phyloP scores from a whole-genome alignment of 2,888 invertebrate genomes.

The Phlogophora meticulosa region DNA sequence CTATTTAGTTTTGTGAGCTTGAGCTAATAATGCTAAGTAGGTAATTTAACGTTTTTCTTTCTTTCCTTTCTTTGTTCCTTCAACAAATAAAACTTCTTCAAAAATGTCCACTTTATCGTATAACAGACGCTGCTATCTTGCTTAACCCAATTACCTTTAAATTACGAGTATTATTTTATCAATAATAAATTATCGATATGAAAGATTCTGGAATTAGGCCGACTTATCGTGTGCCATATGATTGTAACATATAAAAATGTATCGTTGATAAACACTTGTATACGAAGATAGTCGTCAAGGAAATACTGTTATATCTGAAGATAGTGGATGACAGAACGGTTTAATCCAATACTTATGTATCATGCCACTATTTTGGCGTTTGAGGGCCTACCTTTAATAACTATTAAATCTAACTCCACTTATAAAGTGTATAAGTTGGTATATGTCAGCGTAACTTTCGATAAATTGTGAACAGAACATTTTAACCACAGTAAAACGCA shows the following conservation, averaged over 20 bases:
- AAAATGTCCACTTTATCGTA: conserved; percentile 48
- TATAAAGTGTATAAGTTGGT: too few relatives aligned
- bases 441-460: too few relatives aligned
- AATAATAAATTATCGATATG: conserved; percentile 70
- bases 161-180: conserved; percentile 76
- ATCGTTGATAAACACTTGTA: conserved; percentile 47
- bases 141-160: conserved; percentile 85
- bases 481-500: too few relatives aligned
- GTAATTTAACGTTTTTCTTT: too few relatives aligned
- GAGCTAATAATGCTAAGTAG: too few relatives aligned
- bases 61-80: neutral
- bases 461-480: too few relatives aligned
- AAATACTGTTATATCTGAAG: conserved; percentile 46
- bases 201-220: conserved; percentile 73
- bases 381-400: conserved; percentile 16
- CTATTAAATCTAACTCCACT: neutral
- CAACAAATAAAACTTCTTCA: conserved; percentile 17
- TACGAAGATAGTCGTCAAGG: conserved; percentile 60
- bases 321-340: conserved; percentile 36
- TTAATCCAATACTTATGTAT: conserved; percentile 23
- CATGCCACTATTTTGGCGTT: conserved; percentile 11
- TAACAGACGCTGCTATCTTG: conserved; percentile 63
- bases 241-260: conserved; percentile 56
- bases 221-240: conserved; percentile 66
- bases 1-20: too few relatives aligned